Base-by-base conservation (phyloP, 2,113 vertebrate genomes). In the Otolemur garnettii region DNA sequence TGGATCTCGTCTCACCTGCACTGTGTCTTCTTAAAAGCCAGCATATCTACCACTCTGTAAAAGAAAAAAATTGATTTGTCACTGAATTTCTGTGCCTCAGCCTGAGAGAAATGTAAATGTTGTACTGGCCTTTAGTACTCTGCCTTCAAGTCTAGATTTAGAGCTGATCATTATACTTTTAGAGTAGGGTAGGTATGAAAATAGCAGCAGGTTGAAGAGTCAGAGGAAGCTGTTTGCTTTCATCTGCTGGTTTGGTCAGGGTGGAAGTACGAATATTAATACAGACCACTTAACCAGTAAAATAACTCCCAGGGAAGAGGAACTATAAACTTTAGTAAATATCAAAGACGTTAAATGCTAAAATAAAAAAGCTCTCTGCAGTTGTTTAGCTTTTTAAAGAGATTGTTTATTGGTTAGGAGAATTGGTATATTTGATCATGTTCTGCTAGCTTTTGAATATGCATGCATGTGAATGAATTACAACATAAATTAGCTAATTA, bases 61-160 rank as follows among this genome's bases (percentile, higher is more conserved):
- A 98, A 97, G 66, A 97, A 98, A 98, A 98, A 98, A 98, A 98
- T 98, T 97, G 98, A 98, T 98, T 98, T 98, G 98, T 98, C 98
- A 98, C 97, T 97, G 97, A 97, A 97, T 98, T 98, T 97, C 95
- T 90, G 92, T 97, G 97, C 97, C 93, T 98, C 94, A 97, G 95
- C 94, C 97, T 98, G 2, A 87, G 96, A 97, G 97, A 98, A 98
- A 98, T 98, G 97, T 98, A 98, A 98, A 98, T 98, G 97, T 98
- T 98, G 97, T 97, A 95, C 97, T 97, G 97, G 97, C 97, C 98
- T 98, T 98, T 97, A 97, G 97, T 95, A 93, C 95, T 90, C 77
- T 98, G 98, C 98, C 97, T 98, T 98, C 97, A 96, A 97, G 96
- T 95, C 96, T 98, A 97, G 97, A 97, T 98, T 98, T 98, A 98